Evolutionary conservation across 2,888 invertebrate species (phyloP).

Genomic region (Epinotia bilunana): DNA sequence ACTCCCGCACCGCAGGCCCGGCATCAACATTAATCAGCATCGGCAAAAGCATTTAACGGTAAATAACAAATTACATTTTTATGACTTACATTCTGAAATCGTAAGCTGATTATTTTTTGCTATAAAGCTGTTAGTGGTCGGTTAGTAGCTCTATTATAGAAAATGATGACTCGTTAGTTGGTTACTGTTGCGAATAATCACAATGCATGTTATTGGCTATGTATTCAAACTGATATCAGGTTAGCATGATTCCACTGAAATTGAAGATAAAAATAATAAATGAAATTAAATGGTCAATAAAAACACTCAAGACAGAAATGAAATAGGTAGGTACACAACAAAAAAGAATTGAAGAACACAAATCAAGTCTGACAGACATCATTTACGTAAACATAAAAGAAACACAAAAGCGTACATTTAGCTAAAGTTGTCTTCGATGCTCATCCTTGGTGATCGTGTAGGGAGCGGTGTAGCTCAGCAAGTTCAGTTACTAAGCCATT

Average conservation of each 20-base stretch:
- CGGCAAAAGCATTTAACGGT: constrained; percentile 18
- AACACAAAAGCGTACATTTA: constrained; percentile 60
- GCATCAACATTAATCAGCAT: constrained; percentile 7
- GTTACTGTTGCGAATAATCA: constrained; percentile 25
- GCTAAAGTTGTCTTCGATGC: constrained; percentile 61
- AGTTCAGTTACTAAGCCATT: constrained; percentile 13
- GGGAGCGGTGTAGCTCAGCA: constrained; percentile 43
- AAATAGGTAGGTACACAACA: constrained; percentile 41
- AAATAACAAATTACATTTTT: constrained; percentile 6
- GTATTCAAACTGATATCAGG: constrained; percentile 6
- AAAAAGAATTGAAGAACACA: constrained; percentile 49
- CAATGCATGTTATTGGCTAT: constrained; percentile 16
- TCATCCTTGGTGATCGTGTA: constrained; percentile 51
- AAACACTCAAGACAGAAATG: neutral
- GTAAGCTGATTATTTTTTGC: neutral
- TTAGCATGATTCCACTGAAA: constrained; percentile 37
- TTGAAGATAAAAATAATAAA: constrained; percentile 13
- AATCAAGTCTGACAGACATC: constrained; percentile 51
- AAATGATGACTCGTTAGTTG: constrained; percentile 10
- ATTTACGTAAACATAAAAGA: constrained; percentile 52
- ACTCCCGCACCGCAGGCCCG: constrained; percentile 16
- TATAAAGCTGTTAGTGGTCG: neutral
- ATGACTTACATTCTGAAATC: neutral
- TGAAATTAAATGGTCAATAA: neutral
- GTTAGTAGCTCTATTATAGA: constrained; percentile 7